A percentile compares a stretch with the other conserved stretches of the same genome.
These are phyloP conservation scores for Ophioderma brevispina DNA, from an alignment of 35 echinoderm and acorn worm genomes.

Conservation along the genomic window DNA sequence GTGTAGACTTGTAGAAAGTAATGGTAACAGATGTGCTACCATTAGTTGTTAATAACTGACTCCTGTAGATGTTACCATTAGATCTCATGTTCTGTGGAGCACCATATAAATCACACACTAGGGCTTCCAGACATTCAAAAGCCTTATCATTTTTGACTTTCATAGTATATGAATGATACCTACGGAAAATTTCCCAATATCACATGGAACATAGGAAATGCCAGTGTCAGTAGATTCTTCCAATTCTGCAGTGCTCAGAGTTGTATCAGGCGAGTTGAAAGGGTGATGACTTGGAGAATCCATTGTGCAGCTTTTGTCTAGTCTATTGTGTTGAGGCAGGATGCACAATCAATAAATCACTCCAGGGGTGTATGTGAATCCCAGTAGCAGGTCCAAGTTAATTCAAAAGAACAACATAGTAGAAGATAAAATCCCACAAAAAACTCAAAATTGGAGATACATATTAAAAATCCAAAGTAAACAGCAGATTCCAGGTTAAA, in stretches of 20 bases:
- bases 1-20: not conserved
- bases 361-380: too few relatives aligned
- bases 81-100: not conserved
- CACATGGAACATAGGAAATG: not conserved
- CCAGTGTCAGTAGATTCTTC: not conserved
- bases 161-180: not conserved
- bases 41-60: not conserved
- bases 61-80: not conserved
- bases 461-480: too few relatives aligned
- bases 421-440: too few relatives aligned
- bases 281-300: not conserved
- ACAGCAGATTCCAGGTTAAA: too few relatives aligned
- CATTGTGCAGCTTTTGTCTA: not conserved
- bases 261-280: not conserved
- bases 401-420: too few relatives aligned
- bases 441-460: too few relatives aligned
- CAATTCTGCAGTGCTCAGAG: not conserved
- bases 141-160: not conserved
- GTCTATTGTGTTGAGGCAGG: too few relatives aligned
- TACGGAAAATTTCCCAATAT: not conserved
- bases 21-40: not conserved
- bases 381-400: too few relatives aligned
- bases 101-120: not conserved
- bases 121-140: not conserved
- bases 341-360: too few relatives aligned